These are phyloP conservation scores for Hypena proboscidalis DNA, from an alignment of 2,888 invertebrate genomes.

Conservation along the genomic window DNA sequence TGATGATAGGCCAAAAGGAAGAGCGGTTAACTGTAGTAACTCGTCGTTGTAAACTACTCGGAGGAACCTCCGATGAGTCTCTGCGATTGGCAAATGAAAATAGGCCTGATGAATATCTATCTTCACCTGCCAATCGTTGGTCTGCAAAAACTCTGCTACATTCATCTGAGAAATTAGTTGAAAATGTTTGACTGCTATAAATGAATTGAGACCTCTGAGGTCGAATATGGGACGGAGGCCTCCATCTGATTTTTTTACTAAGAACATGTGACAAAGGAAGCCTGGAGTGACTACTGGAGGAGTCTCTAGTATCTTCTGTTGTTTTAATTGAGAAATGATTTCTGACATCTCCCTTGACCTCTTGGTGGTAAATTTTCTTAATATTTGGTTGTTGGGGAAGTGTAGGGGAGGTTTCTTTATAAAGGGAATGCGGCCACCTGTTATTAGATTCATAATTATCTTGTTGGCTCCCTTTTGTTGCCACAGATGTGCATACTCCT, in stretches of 20 bases:
- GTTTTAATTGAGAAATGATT: no score
- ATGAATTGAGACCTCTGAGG: background rate
- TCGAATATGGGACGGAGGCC: background rate
- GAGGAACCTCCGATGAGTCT: no score
- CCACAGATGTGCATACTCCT: background rate
- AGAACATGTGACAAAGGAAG: slow-evolving; percentile 1
- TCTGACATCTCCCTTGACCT: no score
- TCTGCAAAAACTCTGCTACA: slow-evolving; percentile 11
- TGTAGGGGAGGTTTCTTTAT: background rate
- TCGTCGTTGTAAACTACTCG: no score
- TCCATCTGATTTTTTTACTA: slow-evolving; percentile 1
- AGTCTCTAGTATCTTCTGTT: no score
- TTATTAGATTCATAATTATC: background rate
- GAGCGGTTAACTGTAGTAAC: no score
- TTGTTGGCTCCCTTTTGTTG: background rate
- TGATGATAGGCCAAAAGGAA: background rate
- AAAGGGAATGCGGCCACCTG: background rate
- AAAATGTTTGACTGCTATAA: no score
- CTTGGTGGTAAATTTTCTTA: background rate
- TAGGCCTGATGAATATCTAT: slow-evolving; percentile 21
- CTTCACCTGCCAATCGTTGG: slow-evolving; percentile 17
- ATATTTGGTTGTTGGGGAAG: background rate
- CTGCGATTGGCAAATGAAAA: slow-evolving; percentile 14
- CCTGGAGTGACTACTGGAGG: no score
- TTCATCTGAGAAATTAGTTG: slow-evolving; percentile 12